Evolutionary conservation across 2,888 invertebrate genomes (phyloP), one percentile per base, ranked within the genome.

Genomic region (Trissonchulus latispiculum): DNA sequence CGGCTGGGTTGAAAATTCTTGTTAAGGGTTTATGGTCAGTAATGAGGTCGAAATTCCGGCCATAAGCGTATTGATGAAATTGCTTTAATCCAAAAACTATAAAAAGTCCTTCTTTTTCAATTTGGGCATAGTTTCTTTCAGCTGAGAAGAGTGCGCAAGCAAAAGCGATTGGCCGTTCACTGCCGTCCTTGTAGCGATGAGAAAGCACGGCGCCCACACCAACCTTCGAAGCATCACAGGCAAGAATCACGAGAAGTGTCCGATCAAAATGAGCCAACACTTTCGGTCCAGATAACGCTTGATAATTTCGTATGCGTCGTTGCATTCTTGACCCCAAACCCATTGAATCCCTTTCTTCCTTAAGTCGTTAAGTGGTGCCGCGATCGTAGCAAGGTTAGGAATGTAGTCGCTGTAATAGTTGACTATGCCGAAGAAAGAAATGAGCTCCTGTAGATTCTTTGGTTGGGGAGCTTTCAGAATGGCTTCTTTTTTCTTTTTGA

Each of bases 381-480:
- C 66, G 1, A 73, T 28, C 2, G 3, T 59, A 3, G 73, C 3
- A 72, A 73, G 69, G 8, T 31, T 23, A 1, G 28, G 31, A 23
- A 73, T 35, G 32, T 48, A 73, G 2, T 36, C n/a, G 8, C 69
- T n/a, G 35, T 73, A 73, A 59, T 73, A 73, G 2, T 2, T 31
- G 2, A 35, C 72, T 2, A 72, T 3, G 2, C 72, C 72, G 23
- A 72, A 31, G 36, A 72, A 72, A 37, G 64, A 31, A 29, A 2
- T 29, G 2, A 72, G n/a, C 2, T 28, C 23, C 33, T 72, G 37
- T 3, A 73, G 15, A 36, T 29, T 48, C 23, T 48, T 37, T 1
- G 72, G 72, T 71, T 3, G 1, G 2, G 66, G 66, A 35, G n/a
- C 69, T 3, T 70, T 70, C 28, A 66, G 2, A 29, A 61, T 61